phyloP scores from a whole-genome alignment of 2,113 vertebrate species.

The Anoplopoma fimbria region DNA sequence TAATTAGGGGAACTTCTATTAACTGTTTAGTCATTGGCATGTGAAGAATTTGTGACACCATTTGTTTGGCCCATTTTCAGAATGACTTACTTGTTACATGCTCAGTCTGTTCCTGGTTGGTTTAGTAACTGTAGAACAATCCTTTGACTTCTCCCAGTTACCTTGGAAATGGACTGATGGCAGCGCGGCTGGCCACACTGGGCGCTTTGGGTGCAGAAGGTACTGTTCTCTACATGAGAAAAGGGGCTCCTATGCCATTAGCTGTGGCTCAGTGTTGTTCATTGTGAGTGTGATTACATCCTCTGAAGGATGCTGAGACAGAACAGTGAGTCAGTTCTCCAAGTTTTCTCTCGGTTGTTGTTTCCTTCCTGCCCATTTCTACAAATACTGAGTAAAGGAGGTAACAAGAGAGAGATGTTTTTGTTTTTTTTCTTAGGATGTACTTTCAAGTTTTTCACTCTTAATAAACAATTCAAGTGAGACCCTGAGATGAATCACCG shows the following conservation, averaged over 20 bases:
- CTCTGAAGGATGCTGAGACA: slow-evolving; percentile 17
- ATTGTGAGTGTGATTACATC: neutral
- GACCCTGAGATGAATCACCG: slow-evolving; percentile 34
- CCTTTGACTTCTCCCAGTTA: slow-evolving; percentile 85
- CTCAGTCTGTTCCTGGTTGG: neutral
- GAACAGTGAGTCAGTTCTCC: slow-evolving; percentile 19
- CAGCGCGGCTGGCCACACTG: slow-evolving; percentile 90
- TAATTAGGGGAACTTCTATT: slow-evolving; percentile 13
- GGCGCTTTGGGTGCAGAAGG: slow-evolving; percentile 90
- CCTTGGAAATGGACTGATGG: slow-evolving; percentile 94
- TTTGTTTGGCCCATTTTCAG: slow-evolving; percentile 42
- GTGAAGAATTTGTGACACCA: neutral
- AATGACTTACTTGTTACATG: slow-evolving; percentile 21
- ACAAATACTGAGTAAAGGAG: neutral
- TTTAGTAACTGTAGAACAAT: slow-evolving; percentile 26
- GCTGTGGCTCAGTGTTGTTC: slow-evolving; percentile 15
- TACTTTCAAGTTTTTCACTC: slow-evolving; percentile 14
- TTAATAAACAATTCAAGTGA: slow-evolving; percentile 30
- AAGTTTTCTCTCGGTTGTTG: neutral
- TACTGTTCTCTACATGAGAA: slow-evolving; percentile 63
- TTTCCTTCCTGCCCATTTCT: neutral
- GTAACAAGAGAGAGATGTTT: neutral
- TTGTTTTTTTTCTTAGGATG: neutral
- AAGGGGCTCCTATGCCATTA: slow-evolving; percentile 8
- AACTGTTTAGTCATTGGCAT: slow-evolving; percentile 14